A percentile compares a stretch with the other conserved stretches of the same genome.
phyloP scores from a whole-genome alignment of 2,888 invertebrate genomes.

The Eupithecia subumbrata region DNA sequence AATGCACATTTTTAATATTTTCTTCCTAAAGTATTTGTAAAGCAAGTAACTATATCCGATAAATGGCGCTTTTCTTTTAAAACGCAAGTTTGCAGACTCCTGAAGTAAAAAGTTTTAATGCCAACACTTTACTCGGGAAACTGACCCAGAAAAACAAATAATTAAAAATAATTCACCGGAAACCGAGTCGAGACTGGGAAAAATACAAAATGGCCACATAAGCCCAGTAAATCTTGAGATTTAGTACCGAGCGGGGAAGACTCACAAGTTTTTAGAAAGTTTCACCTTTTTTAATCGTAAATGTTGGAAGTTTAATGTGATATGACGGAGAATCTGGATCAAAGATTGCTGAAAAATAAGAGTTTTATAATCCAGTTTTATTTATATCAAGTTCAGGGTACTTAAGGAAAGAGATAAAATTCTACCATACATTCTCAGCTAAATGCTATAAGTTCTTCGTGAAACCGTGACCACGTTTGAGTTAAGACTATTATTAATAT shows the following conservation, averaged over 20 bases:
- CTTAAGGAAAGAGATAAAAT: background rate
- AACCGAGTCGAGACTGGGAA: constrained; percentile 27
- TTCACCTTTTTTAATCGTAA: constrained; percentile 20
- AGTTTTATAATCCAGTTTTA: background rate
- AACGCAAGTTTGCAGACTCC: constrained; percentile 18
- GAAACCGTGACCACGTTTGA: background rate
- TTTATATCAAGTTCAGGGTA: background rate
- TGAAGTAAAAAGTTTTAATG: constrained; percentile 17
- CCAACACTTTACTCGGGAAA: constrained; percentile 17
- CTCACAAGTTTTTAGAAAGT: constrained; percentile 25
- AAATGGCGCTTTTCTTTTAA: background rate
- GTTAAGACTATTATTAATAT: background rate
- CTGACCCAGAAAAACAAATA: constrained; percentile 34
- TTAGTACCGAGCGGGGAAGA: constrained; percentile 24
- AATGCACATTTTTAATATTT: background rate
- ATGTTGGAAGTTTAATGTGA: constrained; percentile 18
- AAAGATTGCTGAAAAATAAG: background rate
- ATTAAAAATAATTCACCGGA: constrained; percentile 33
- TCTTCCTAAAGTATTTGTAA: background rate
- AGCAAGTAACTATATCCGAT: background rate
- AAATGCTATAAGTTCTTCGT: background rate
- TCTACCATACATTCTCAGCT: background rate
- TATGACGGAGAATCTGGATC: constrained; percentile 2
- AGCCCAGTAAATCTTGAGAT: constrained; percentile 39
- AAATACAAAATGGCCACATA: constrained; percentile 39